Percentiles rank a stretch among this genome's conserved stretches.
Conservation (phyloP, 2,888 invertebrate species). For the Eupithecia insigniata region DNA sequence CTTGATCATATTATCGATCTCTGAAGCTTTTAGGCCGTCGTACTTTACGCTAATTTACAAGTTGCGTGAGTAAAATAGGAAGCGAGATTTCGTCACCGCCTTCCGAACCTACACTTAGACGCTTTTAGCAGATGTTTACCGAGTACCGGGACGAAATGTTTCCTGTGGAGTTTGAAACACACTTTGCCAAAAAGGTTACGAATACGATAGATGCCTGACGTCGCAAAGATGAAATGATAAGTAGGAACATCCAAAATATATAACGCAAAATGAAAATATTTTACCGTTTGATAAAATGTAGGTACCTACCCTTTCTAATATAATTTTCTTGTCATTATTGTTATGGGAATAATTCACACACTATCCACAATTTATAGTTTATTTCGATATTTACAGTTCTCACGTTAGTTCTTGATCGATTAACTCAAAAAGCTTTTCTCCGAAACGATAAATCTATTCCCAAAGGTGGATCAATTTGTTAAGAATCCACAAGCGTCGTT, state of each 20-base stretch:
- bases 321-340: neutral
- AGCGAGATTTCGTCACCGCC: slow-evolving; percentile 26
- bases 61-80: slow-evolving; percentile 36
- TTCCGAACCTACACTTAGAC: slow-evolving; percentile 20
- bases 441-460: neutral
- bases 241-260: neutral
- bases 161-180: slow-evolving; percentile 9
- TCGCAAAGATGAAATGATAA: neutral
- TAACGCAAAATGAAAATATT: neutral
- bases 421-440: neutral
- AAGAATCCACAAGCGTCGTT: slow-evolving; percentile 10
- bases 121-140: slow-evolving; percentile 17
- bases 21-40: slow-evolving; percentile 29
- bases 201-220: neutral
- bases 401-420: neutral
- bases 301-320: too few relatives aligned
- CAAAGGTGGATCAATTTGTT: slow-evolving; percentile 1
- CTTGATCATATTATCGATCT: slow-evolving; percentile 39
- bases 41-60: slow-evolving; percentile 33
- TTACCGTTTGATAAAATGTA: neutral
- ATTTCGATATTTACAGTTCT: neutral
- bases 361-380: neutral
- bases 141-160: slow-evolving; percentile 8
- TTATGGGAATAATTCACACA: neutral
- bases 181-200: slow-evolving; percentile 1